Evolutionary conservation across 2,797 vertebrate genomes (phyloP).

Genomic region (Triplophysa yarkandensis): DNA sequence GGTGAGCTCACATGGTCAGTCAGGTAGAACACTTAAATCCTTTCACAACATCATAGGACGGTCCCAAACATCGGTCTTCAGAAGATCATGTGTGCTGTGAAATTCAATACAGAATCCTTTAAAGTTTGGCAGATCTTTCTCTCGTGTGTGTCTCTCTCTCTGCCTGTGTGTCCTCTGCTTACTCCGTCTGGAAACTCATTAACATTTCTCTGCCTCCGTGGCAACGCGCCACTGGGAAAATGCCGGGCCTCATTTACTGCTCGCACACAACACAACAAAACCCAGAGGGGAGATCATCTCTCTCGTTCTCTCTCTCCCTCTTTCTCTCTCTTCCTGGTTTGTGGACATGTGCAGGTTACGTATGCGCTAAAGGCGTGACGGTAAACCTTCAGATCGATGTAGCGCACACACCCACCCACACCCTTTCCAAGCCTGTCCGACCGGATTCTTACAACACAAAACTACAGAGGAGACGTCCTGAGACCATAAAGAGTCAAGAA

Average conservation of each 20-base stretch:
- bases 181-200: conserved; percentile 69
- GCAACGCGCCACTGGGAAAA: conserved; percentile 72
- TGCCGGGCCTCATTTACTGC: conserved; percentile 60
- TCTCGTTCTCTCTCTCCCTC: conserved; percentile 4
- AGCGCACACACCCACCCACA: conserved; percentile 53
- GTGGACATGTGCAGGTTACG: conserved; percentile 59
- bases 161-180: conserved; percentile 41
- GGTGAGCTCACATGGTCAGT: conserved; percentile 56
- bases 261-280: conserved; percentile 50
- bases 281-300: conserved; percentile 15
- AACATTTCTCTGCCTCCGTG: conserved; percentile 72
- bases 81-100: neutral
- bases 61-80: too few species aligned
- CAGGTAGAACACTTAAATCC: conserved; percentile 62
- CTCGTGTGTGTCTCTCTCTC: conserved; percentile 39
- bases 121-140: neutral
- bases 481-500: neutral
- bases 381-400: conserved; percentile 24
- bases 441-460: conserved; percentile 71
- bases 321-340: conserved; percentile 60
- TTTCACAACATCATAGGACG: neutral
- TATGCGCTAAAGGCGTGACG: conserved; percentile 50
- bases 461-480: conserved; percentile 41
- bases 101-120: neutral
- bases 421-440: conserved; percentile 72